Evolutionary conservation across 2,888 invertebrate species (phyloP), one percentile per base, ranked within the genome.

Genomic region (Agelastica alni): DNA sequence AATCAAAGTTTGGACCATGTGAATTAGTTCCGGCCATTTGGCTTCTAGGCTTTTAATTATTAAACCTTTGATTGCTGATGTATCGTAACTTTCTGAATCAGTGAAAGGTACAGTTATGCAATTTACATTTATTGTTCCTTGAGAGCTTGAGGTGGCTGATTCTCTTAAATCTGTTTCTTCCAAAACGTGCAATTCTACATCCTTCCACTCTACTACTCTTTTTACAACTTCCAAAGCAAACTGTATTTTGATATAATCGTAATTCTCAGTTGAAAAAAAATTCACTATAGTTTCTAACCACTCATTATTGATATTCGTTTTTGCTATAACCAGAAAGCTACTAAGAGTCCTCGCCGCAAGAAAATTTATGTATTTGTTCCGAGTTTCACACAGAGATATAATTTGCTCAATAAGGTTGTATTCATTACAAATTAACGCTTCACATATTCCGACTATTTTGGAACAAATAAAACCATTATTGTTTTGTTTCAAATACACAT

Each of bases 201-300:
- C 92, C 70, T 91, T 93, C 88, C 92, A 93, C 71, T 93, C 93
- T 0, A 93, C 89, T 67, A 93, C 89, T 64, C 91, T 84, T 70
- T 91, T 91, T 44, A 93, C 88, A 37, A 93, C 85, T 72, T 93
- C 92, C 65, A 93, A 78, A 60, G 89, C 89, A 74, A 92, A 92
- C 67, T 89, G 86, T 74, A 92, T 89, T 75, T 90, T 89, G 47
- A 81, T 79, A 70, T 84, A 83, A 73, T 87, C 85, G 41, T 83
- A 81, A 66, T 84, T 83, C 72, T 85, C 84, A 44, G 83, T 78
- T 62, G 85, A 85, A 53, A 90, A 79, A 70, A 88, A 89, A 68
- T 87, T 86, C 0, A 88, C 85, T 14, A 91, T 83, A 62, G 86
- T 86, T 66, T 90, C 90, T 14, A 91, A 77, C 90, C 90, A 92